Conservation (phyloP, 2,888 invertebrate genomes). For the Sminthurides aquaticus region DNA sequence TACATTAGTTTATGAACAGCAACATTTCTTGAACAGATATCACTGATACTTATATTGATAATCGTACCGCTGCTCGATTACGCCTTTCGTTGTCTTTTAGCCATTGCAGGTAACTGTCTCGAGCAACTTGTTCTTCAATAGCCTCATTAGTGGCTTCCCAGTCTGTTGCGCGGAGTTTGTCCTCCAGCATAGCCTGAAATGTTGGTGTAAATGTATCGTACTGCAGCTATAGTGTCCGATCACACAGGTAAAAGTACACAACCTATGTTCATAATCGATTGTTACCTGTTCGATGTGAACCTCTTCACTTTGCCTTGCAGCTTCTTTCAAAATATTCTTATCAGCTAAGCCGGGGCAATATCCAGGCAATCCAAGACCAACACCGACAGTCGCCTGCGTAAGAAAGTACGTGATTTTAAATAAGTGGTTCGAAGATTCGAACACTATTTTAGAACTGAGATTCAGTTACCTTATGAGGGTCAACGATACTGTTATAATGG, state of each 20-base stretch:
- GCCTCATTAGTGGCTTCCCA: slow-evolving; percentile 87
- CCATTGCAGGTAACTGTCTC: slow-evolving; percentile 78
- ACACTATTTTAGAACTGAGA: slow-evolving; percentile 45
- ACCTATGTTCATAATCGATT: no score
- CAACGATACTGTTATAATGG: slow-evolving; percentile 81
- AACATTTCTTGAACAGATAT: neutral
- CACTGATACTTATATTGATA: neutral
- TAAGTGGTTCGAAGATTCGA: no score
- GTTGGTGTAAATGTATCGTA: no score
- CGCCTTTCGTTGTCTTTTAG: slow-evolving; percentile 59
- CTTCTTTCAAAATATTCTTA: slow-evolving; percentile 63
- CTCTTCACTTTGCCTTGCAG: slow-evolving; percentile 68
- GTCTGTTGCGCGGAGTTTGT: slow-evolving; percentile 78
- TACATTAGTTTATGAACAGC: neutral
- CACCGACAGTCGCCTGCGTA: slow-evolving; percentile 60
- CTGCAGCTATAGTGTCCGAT: no score
- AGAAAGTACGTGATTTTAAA: neutral
- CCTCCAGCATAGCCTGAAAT: slow-evolving; percentile 80
- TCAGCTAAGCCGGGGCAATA: slow-evolving; percentile 68
- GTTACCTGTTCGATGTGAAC: slow-evolving; percentile 67
- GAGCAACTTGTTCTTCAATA: slow-evolving; percentile 78
- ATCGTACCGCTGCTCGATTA: slow-evolving; percentile 49
- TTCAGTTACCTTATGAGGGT: slow-evolving; percentile 59
- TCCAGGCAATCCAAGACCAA: slow-evolving; percentile 74
- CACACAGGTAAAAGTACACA: neutral